Conservation (phyloP, 2,113 vertebrate genomes). For the Heterochromis multidens region DNA sequence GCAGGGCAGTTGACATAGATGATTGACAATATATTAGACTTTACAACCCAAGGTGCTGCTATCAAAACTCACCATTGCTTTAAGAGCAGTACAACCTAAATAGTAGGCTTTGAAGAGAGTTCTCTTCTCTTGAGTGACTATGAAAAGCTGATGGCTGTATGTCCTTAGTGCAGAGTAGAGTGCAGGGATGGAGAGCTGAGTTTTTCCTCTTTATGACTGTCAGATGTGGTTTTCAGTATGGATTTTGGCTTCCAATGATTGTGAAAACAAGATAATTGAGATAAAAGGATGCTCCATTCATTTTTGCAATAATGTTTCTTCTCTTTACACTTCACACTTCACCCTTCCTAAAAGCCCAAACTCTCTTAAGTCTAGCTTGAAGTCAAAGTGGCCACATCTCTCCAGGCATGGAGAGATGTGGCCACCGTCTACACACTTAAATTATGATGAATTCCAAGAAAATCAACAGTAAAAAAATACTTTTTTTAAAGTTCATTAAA, state of each 20-base stretch:
- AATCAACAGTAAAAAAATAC: neutral
- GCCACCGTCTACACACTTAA: neutral
- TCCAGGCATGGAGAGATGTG: too few relatives aligned
- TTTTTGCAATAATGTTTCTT: neutral
- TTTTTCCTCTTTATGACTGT: neutral
- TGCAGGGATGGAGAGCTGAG: neutral
- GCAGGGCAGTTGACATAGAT: neutral
- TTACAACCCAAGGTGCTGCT: neutral
- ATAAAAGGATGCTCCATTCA: neutral
- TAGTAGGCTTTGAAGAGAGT: neutral
- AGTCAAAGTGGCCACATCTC: neutral
- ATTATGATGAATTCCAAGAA: neutral
- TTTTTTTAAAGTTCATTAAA: neutral
- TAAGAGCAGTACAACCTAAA: neutral
- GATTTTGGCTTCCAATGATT: neutral
- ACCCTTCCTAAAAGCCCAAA: neutral
- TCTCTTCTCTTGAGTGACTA: neutral
- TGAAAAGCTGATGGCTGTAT: neutral
- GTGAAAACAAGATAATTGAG: neutral
- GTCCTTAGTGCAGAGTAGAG: neutral
- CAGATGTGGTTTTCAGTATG: neutral
- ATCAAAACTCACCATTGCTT: neutral
- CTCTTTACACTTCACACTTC: neutral
- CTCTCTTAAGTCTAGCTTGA: neutral
- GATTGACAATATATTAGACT: constrained; percentile 11